phyloP scores from a whole-genome alignment of 2,888 invertebrate genomes.

The Agrenia bidenticulata region DNA sequence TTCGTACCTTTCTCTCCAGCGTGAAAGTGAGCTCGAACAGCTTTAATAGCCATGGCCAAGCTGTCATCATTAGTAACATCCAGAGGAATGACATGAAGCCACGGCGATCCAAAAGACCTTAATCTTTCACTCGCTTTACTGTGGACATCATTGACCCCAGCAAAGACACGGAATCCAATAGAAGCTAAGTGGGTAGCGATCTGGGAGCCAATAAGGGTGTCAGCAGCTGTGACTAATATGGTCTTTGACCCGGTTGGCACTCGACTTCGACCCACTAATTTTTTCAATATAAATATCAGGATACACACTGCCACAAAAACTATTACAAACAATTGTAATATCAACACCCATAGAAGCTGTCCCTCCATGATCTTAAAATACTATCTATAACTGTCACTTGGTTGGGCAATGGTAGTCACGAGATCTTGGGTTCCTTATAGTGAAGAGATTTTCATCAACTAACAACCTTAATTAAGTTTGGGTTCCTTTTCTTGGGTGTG shows the following conservation, averaged over 20 bases:
- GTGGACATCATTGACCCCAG: slow-evolving; percentile 48
- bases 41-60: slow-evolving; percentile 44
- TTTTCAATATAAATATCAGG: slow-evolving; percentile 48
- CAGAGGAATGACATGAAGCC: slow-evolving; percentile 48
- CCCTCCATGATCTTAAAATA: slow-evolving; percentile 40
- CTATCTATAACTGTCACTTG: no score
- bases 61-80: slow-evolving; percentile 50
- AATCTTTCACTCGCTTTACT: slow-evolving; percentile 40
- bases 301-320: slow-evolving; percentile 49
- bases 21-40: slow-evolving; percentile 46
- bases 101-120: slow-evolving; percentile 44
- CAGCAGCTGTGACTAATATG: slow-evolving; percentile 49
- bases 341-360: slow-evolving; percentile 48
- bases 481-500: no score
- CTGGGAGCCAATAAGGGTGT: slow-evolving; percentile 47
- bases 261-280: slow-evolving; percentile 42
- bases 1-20: slow-evolving; percentile 51
- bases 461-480: no score
- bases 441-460: no score
- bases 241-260: slow-evolving; percentile 49
- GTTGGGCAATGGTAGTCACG: no score
- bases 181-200: slow-evolving; percentile 45
- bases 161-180: slow-evolving; percentile 48
- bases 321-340: slow-evolving; percentile 48
- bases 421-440: no score